These are phyloP conservation scores for Xenopus borealis DNA, from an alignment of 2,113 vertebrate genomes.

Conservation along the genomic window DNA sequence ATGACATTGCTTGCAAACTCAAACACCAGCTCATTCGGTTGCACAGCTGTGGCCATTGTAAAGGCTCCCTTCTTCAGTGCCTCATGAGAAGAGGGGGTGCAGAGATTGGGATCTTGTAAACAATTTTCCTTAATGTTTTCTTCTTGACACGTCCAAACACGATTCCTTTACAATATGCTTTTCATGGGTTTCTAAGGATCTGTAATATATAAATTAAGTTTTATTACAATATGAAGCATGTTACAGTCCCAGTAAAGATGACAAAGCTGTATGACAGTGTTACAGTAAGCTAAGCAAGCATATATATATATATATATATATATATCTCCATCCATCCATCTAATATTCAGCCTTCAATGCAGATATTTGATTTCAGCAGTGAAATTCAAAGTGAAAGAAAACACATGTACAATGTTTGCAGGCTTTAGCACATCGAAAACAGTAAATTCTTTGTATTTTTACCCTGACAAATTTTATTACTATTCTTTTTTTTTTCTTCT, in stretches of 20 bases:
- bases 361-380: too few relatives aligned
- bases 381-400: too few relatives aligned
- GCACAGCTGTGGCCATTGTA: constrained; percentile 80
- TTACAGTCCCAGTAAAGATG: too few relatives aligned
- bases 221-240: too few relatives aligned
- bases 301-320: too few relatives aligned
- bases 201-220: constrained; percentile 40
- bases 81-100: constrained; percentile 60
- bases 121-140: constrained; percentile 36
- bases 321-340: too few relatives aligned
- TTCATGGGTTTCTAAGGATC: constrained; percentile 51
- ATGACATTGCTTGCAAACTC: constrained; percentile 91
- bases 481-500: neutral
- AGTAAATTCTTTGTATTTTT: constrained; percentile 2
- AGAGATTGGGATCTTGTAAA: neutral
- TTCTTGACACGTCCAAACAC: constrained; percentile 47
- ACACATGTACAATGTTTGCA: too few relatives aligned
- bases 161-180: constrained; percentile 46
- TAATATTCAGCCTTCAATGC: too few relatives aligned
- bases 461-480: neutral
- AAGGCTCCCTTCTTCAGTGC: constrained; percentile 67
- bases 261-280: too few relatives aligned
- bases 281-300: too few relatives aligned
- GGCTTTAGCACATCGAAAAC: too few relatives aligned
- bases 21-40: constrained; percentile 89